Conservation (phyloP, 2,113 vertebrate genomes). For the Cololabis saira region DNA sequence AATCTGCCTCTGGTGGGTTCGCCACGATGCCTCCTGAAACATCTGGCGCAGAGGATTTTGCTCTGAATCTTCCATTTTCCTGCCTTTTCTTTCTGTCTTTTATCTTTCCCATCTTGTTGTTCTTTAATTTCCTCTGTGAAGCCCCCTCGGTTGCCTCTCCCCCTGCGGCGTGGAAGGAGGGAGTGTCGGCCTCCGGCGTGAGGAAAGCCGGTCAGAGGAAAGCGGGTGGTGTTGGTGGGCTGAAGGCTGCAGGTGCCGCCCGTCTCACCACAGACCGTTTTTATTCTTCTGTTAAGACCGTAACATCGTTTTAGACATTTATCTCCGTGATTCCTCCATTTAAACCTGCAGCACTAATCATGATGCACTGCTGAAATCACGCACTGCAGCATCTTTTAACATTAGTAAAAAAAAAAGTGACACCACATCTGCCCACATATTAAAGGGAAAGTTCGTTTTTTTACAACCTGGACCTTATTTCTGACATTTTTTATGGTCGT, state of each 20-base stretch:
- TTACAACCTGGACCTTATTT: too few species aligned
- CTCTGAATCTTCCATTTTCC: conserved; percentile 35
- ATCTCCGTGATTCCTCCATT: conserved; percentile 32
- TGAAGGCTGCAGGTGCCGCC: conserved; percentile 70
- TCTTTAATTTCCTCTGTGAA: conserved; percentile 22
- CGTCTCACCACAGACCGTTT: neutral
- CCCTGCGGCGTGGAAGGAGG: conserved; percentile 53
- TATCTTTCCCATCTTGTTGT: conserved; percentile 1
- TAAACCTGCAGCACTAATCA: conserved; percentile 38
- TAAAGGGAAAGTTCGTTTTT: too few species aligned
- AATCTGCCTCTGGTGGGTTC: conserved; percentile 54
- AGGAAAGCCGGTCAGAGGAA: conserved; percentile 65
- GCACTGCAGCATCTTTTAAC: conserved; percentile 7
- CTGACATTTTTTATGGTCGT: too few species aligned
- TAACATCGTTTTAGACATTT: conserved; percentile 35
- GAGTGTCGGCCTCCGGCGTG: conserved; percentile 15
- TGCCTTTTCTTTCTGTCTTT: conserved; percentile 24
- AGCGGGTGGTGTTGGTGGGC: conserved; percentile 45
- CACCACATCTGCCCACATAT: too few species aligned
- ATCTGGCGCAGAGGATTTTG: neutral
- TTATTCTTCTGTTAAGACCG: conserved; percentile 21
- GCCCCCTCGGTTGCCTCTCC: conserved; percentile 34
- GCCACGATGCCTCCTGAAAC: neutral
- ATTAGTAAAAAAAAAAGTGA: neutral
- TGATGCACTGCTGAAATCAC: conserved; percentile 3